Percentiles rank a stretch among this genome's conserved stretches.
phyloP scores from a whole-genome alignment of 2,888 invertebrate species.

The Pinctada fucata region DNA sequence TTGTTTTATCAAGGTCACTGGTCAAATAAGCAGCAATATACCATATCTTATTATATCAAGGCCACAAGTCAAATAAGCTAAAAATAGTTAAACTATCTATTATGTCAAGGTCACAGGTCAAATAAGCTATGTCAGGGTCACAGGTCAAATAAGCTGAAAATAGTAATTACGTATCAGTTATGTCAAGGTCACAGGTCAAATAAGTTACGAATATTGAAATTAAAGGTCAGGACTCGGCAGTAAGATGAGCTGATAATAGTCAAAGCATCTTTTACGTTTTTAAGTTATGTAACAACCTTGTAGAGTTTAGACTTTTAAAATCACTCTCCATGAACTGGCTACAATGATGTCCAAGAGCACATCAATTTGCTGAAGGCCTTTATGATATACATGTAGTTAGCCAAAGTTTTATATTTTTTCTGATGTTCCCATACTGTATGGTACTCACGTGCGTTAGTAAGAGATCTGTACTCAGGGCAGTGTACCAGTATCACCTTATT shows the following conservation, averaged over 20 bases:
- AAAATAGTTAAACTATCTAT: neutral
- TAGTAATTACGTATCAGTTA: neutral
- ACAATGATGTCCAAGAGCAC: no score
- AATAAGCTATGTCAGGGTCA: neutral
- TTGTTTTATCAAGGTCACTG: neutral
- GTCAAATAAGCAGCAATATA: no score
- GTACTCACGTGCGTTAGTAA: conserved; percentile 15
- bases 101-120: no score
- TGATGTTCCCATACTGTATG: no score
- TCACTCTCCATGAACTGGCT: no score
- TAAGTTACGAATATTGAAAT: no score
- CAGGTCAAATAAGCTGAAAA: conserved; percentile 10
- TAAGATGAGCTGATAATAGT: conserved; percentile 1
- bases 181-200: neutral
- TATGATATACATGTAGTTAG: no score
- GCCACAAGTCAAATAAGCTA: conserved; percentile 4
- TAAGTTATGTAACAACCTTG: no score
- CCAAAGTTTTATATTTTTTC: no score
- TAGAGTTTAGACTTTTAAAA: no score
- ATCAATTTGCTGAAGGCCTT: no score
- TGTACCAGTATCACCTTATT: conserved; percentile 13
- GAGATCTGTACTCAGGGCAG: conserved; percentile 16
- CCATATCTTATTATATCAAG: neutral
- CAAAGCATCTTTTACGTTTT: no score
- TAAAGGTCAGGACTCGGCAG: neutral